phyloP scores from a whole-genome alignment of 2,797 vertebrate species.

The Leptoclinus maculatus region DNA sequence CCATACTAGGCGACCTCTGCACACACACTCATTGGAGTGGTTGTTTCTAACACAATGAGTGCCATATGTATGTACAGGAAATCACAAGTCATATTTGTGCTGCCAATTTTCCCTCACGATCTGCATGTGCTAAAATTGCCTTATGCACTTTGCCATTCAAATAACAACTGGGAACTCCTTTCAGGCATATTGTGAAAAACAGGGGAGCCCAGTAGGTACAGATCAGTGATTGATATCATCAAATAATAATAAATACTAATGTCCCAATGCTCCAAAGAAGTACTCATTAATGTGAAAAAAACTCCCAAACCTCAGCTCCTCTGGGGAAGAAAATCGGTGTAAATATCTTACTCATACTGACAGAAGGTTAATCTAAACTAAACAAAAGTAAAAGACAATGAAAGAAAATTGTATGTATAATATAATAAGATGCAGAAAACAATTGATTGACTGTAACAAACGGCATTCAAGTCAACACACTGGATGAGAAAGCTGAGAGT shows the following conservation, averaged over 20 bases:
- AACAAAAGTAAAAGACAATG: not conserved
- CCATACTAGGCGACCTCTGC: slow-evolving; percentile 24
- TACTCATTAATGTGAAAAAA: slow-evolving; percentile 8
- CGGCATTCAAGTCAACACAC: not conserved
- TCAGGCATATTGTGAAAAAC: not conserved
- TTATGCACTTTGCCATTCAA: not conserved
- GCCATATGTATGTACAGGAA: not conserved
- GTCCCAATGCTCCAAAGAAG: not conserved
- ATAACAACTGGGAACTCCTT: not conserved
- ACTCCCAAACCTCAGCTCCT: slow-evolving; percentile 1
- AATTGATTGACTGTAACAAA: not conserved
- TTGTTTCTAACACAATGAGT: not conserved
- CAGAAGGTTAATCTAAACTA: not conserved
- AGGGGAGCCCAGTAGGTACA: not conserved
- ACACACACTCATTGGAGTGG: not conserved
- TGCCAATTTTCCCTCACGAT: not conserved
- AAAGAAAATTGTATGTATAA: not conserved
- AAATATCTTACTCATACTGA: not conserved
- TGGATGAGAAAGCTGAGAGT: not conserved
- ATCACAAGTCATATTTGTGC: not conserved
- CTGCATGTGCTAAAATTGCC: not conserved
- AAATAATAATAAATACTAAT: slow-evolving; percentile 8
- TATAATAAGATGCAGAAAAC: slow-evolving; percentile 1
- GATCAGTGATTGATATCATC: slow-evolving; percentile 4
- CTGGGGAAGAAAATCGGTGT: not conserved